phyloP scores from a whole-genome alignment of 1,140 invertebrate genomes.

The Berghia stephanieae region DNA sequence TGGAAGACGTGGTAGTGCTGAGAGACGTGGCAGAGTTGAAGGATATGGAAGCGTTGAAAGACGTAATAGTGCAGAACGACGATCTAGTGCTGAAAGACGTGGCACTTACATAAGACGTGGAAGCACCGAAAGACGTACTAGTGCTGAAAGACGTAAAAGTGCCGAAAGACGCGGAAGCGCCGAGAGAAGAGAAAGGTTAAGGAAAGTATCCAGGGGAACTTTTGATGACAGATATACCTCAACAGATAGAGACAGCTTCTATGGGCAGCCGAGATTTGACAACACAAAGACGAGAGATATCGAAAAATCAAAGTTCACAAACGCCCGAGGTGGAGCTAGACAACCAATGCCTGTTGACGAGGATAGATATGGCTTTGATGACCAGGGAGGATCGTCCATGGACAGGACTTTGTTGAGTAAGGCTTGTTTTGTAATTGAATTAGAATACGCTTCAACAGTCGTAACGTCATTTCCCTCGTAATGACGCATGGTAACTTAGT shows the following conservation, averaged over 20 bases:
- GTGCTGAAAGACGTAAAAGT: not conserved
- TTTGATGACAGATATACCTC: too few relatives aligned
- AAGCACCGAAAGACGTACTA: not conserved
- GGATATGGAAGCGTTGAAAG: not conserved
- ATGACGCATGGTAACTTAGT: too few relatives aligned
- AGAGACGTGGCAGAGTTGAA: not conserved
- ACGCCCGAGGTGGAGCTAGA: too few relatives aligned
- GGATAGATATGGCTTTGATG: not conserved
- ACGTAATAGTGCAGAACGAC: not conserved
- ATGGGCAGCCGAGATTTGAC: too few relatives aligned
- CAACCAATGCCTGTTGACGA: too few relatives aligned
- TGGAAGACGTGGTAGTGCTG: not conserved
- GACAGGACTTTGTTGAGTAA: not conserved
- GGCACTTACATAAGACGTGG: not conserved
- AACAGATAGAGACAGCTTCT: too few relatives aligned
- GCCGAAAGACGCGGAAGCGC: not conserved
- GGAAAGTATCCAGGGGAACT: not conserved
- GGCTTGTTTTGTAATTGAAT: too few relatives aligned
- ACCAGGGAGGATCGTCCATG: not conserved
- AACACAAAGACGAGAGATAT: too few relatives aligned
- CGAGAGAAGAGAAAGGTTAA: not conserved
- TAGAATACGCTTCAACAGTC: too few relatives aligned
- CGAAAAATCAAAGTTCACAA: too few relatives aligned
- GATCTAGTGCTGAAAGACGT: not conserved
- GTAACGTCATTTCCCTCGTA: too few relatives aligned